Evolutionary conservation across 1,140 invertebrate species (phyloP), one percentile per base, ranked within the genome.

Genomic region (Hyles euphorbiae): DNA sequence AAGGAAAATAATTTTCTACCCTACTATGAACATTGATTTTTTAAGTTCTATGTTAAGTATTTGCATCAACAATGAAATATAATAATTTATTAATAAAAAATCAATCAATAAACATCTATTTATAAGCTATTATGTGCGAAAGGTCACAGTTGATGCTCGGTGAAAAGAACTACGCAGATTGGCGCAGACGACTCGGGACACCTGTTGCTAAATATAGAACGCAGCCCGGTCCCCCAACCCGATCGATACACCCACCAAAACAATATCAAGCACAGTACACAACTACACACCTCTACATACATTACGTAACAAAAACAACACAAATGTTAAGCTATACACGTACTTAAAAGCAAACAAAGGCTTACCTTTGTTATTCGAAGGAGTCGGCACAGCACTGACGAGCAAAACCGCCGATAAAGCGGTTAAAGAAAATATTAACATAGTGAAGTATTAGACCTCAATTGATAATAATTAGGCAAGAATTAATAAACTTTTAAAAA

Each of bases 161-260:
- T 45, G 45, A 65, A 70, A 64, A 58, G 55, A 72, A 74, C 69
- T 75, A 76, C 82, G 81, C 52, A 56, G 46, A 65, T 60, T 58
- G 64, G 68, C 78, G 77, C 74, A 74, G 67, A 59, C 59, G 58
- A 67, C 78, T 86, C 83, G 58, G 56, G 45, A 34, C 54, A 86
- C 85, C 83, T 88, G 85, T 86, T 88, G 85, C 83, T 88, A 86
- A 82, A 83, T 78, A 80, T 86, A 86, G 83, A 83, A 67, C 71
- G 65, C 65, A 62, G 59, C 69, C 65, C 61, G 61, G 55, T 56
- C 65, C 60, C 60, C 57, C 65, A 70, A 71, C 58, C 62, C 68
- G 70, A 85, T 87, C 81, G 70, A 85, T 85, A 83, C 56, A 58
- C 48, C 63, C 46, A 67, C 61, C 67, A 75, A 75, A 76, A 76